These are phyloP conservation scores for Tetragonisca angustula DNA, from an alignment of 2,888 invertebrate genomes.

Conservation along the genomic window DNA sequence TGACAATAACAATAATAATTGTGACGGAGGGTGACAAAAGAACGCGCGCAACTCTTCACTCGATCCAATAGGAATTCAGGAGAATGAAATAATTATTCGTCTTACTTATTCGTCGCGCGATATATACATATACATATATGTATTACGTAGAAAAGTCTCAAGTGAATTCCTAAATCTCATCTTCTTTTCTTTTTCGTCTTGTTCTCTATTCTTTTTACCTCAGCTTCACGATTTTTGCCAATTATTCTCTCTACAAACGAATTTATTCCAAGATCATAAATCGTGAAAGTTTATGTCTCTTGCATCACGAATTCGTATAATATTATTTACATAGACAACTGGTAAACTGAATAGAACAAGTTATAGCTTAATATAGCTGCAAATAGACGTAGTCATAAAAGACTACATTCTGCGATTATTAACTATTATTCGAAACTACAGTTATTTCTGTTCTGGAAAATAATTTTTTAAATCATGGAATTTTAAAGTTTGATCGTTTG, in stretches of 20 bases:
- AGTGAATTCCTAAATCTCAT: conserved; percentile 51
- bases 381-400: conserved; percentile 5
- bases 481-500: neutral
- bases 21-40: conserved; percentile 55
- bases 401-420: neutral
- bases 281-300: conserved; percentile 49
- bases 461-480: neutral
- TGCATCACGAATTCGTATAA: conserved; percentile 51
- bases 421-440: conserved; percentile 4
- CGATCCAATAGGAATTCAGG: conserved; percentile 61
- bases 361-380: conserved; percentile 26
- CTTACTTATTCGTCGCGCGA: conserved; percentile 74
- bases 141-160: conserved; percentile 52
- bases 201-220: conserved; percentile 14
- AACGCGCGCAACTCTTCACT: conserved; percentile 62
- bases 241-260: conserved; percentile 45
- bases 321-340: conserved; percentile 41
- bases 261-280: conserved; percentile 52
- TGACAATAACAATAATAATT: conserved; percentile 58
- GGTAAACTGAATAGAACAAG: conserved; percentile 5
- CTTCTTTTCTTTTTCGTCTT: too few species aligned
- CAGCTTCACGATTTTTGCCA: neutral
- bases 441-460: conserved; percentile 1
- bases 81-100: conserved; percentile 65
- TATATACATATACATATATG: conserved; percentile 27